Conservation (phyloP, 1,140 invertebrate species). For the Sesamia nonagrioides region DNA sequence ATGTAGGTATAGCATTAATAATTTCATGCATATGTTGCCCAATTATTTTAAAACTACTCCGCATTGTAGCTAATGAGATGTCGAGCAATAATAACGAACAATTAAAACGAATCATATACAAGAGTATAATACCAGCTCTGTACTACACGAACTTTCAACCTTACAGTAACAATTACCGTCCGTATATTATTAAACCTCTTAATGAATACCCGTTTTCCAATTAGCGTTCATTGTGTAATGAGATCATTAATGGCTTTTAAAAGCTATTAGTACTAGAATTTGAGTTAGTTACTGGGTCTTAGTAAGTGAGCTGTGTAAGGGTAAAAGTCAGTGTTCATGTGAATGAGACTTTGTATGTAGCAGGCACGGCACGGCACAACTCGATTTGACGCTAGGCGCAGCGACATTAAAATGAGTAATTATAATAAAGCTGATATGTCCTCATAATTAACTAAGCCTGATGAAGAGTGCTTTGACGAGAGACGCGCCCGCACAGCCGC, state of each 20-base stretch:
- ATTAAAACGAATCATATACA: slow-evolving; percentile 45
- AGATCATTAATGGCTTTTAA: slow-evolving; percentile 37
- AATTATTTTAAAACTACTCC: slow-evolving; percentile 46
- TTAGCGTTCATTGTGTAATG: slow-evolving; percentile 46
- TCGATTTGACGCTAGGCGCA: slow-evolving; percentile 72
- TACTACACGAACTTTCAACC: slow-evolving; percentile 37
- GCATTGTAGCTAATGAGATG: slow-evolving; percentile 46
- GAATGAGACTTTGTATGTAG: slow-evolving; percentile 30
- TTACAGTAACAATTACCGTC: slow-evolving; percentile 43
- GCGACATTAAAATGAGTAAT: slow-evolving; percentile 87
- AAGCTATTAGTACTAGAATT: slow-evolving; percentile 42
- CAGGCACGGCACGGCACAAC: neutral
- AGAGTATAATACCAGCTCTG: slow-evolving; percentile 5
- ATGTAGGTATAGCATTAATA: slow-evolving; percentile 6
- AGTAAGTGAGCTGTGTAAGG: neutral
- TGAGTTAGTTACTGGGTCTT: slow-evolving; percentile 17
- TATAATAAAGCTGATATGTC: slow-evolving; percentile 87
- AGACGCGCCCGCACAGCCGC: slow-evolving; percentile 61
- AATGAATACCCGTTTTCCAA: slow-evolving; percentile 45
- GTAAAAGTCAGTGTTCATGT: slow-evolving; percentile 21
- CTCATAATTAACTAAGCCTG: slow-evolving; percentile 87
- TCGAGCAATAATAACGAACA: slow-evolving; percentile 48
- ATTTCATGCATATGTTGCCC: slow-evolving; percentile 40
- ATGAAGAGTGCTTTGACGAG: slow-evolving; percentile 85
- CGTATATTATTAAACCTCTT: slow-evolving; percentile 44